Evolutionary conservation across 2,888 invertebrate species (phyloP).

Genomic region (Teleogryllus oceanicus): DNA sequence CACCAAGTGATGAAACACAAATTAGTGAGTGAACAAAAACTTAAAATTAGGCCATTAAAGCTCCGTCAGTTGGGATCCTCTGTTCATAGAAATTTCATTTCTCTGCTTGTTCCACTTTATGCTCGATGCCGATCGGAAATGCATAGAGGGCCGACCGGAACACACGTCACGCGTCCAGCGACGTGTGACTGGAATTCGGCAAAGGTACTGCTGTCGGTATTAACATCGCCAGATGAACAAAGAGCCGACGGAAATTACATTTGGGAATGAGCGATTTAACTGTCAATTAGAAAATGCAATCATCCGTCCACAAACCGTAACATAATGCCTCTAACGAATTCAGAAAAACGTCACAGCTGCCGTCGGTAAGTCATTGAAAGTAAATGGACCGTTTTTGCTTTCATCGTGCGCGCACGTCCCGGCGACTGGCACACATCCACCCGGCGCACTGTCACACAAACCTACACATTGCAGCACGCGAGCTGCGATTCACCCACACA

Average conservation of each 20-base stretch:
- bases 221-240: background rate
- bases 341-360: background rate
- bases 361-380: background rate
- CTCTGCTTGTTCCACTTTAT: no score
- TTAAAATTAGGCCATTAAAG: no score
- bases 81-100: no score
- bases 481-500: background rate
- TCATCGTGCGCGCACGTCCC: background rate
- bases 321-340: background rate
- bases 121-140: no score
- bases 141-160: no score
- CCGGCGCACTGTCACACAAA: no score
- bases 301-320: background rate
- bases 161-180: no score
- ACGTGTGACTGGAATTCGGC: no score
- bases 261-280: background rate
- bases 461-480: background rate
- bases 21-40: no score
- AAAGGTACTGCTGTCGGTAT: background rate
- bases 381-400: background rate
- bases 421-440: background rate
- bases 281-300: background rate
- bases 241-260: background rate
- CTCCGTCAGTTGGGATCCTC: no score
- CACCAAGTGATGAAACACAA: no score